Conservation (phyloP, 2,797 vertebrate genomes). For the Carapus acus region DNA sequence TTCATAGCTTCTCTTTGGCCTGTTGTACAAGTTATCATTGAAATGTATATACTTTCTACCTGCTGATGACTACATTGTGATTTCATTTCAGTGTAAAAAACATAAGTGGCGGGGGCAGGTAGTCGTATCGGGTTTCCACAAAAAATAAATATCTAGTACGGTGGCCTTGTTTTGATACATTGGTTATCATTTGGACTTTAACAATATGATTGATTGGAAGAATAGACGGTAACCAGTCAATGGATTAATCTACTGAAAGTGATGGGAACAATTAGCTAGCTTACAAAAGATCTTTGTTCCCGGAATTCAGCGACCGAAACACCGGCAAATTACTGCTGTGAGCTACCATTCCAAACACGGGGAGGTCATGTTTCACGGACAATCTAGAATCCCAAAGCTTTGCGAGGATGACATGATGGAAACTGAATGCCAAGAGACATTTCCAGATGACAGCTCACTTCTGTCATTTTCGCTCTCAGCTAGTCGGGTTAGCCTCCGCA, state of each 20-base stretch:
- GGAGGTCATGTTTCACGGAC: background rate
- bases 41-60: too few relatives aligned
- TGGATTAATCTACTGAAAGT: constrained; percentile 3
- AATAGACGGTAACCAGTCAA: too few relatives aligned
- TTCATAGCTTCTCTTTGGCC: too few relatives aligned
- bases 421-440: background rate
- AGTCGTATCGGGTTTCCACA: too few relatives aligned
- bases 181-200: too few relatives aligned
- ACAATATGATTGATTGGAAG: too few relatives aligned
- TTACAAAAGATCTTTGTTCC: constrained; percentile 66
- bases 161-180: too few relatives aligned
- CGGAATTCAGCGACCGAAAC: constrained; percentile 50
- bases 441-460: constrained; percentile 59
- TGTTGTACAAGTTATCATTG: too few relatives aligned
- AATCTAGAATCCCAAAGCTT: background rate
- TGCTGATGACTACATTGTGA: too few relatives aligned
- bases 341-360: constrained; percentile 8
- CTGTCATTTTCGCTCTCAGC: constrained; percentile 60
- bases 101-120: too few relatives aligned
- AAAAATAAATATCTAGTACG: too few relatives aligned
- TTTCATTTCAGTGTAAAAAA: too few relatives aligned
- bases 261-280: constrained; percentile 40
- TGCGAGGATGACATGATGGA: background rate
- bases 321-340: constrained; percentile 42
- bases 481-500: constrained; percentile 42